Evolutionary conservation across 2,888 invertebrate species (phyloP), one percentile per base, ranked within the genome.

Genomic region (Biston stratarius): DNA sequence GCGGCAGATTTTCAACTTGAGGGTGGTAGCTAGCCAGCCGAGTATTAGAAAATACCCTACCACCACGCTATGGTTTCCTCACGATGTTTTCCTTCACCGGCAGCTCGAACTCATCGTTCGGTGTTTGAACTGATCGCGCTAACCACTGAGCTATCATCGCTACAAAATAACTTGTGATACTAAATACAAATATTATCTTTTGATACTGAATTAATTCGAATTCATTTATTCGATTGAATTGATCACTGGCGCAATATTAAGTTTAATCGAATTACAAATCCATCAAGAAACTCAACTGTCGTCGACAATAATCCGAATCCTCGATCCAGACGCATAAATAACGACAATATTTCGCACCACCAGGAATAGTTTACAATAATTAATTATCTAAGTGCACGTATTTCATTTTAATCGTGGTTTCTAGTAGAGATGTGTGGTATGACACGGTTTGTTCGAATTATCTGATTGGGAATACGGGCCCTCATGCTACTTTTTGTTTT

Each of bases 371-470:
- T 75, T 76, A 78, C 81, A 84, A 83, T 88, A 74, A 91, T 90
- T 92, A 92, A 92, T 92, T 90, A 88, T 68, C 60, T 88, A 67
- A 53, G 70, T 73, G 81, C 74, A 78, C 83, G 85, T 89, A 87
- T 87, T 88, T 90, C 88, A 90, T 90, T 87, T 87, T 89, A 87
- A 88, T 87, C 88, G 88, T 81, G 79, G 81, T 85, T 87, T 88
- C 87, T 81, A 78, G 84, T 81, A 55, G 55, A 42, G 55, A 55
- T 55, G 55, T 42, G 42, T 42, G 10, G 8, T 7, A 15, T 53
- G 38, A 15, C 33, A 24, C 6, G 33, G 42, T 55, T 44, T 42
- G 42, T 42, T 42, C n/a, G 8, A 55, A 24, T 55, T 55, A 55
- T 42, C 24, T 53, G 12, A 55, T 42, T 55, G 24, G 6, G 1